phyloP scores from a whole-genome alignment of 2,797 vertebrate genomes.

The Poliocrania exsul region DNA sequence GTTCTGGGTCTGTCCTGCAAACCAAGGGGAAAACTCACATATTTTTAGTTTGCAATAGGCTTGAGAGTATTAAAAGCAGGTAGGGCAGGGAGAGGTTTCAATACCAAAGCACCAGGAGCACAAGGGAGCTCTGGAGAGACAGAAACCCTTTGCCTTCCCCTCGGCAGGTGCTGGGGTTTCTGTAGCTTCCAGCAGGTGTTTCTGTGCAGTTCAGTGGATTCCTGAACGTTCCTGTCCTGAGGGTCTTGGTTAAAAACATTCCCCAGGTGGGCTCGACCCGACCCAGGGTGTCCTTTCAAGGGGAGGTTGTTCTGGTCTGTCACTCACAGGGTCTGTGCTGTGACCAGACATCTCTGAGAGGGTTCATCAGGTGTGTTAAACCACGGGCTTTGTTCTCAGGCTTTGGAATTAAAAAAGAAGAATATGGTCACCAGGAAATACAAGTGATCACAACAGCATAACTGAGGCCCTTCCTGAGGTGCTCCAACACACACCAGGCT shows the following conservation, averaged over 20 bases:
- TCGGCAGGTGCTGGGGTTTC: not conserved
- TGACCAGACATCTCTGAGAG: not conserved
- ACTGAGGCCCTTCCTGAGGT: not conserved
- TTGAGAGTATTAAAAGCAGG: not conserved
- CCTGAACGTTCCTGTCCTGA: not conserved
- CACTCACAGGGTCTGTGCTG: not conserved
- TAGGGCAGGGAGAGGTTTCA: not conserved
- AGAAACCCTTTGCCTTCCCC: not conserved
- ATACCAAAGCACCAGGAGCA: not conserved
- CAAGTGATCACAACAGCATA: not conserved
- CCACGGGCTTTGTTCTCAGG: not conserved
- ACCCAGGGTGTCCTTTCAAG: not conserved
- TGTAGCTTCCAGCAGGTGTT: not conserved
- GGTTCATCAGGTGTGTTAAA: not conserved
- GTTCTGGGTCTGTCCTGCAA: not conserved
- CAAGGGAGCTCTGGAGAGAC: not conserved
- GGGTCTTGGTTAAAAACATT: not conserved
- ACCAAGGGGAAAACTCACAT: fast-evolving
- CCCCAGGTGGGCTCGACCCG: not conserved
- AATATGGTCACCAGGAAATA: not conserved
- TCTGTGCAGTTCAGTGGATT: not conserved
- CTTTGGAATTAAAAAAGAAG: not conserved
- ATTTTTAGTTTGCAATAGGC: not conserved
- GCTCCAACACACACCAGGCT: not conserved
- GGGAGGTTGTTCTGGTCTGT: not conserved